Conservation (phyloP, 1,140 invertebrate genomes). For the Drosophila serrata region DNA sequence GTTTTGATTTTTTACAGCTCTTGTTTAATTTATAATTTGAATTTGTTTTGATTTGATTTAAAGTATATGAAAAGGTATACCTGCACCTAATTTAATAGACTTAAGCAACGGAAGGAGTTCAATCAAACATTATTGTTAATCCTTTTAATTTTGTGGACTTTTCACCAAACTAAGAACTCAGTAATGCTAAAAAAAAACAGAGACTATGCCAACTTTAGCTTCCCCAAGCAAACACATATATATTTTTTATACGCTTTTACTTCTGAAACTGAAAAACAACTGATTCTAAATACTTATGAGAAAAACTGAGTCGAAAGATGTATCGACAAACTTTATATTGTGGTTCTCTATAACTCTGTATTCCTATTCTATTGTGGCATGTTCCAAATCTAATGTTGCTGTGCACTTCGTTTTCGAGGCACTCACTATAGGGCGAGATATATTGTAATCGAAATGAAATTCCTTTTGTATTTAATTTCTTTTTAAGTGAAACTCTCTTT, state of each 20-base stretch:
- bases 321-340: constrained; percentile 22
- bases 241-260: constrained; percentile 70
- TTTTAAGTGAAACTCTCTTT: constrained; percentile 56
- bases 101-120: no score
- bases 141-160: neutral
- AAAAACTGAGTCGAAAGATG: neutral
- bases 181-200: neutral
- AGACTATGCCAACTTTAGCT: neutral
- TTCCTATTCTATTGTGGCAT: constrained; percentile 56
- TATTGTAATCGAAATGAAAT: constrained; percentile 49
- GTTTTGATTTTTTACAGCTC: neutral
- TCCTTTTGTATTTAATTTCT: constrained; percentile 77
- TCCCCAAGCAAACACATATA: constrained; percentile 25
- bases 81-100: neutral
- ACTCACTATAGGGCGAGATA: constrained; percentile 42
- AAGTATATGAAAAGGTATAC: neutral
- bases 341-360: constrained; percentile 29
- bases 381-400: constrained; percentile 51
- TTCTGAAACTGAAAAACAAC: constrained; percentile 18
- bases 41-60: neutral
- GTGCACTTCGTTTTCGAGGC: constrained; percentile 75
- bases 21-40: neutral
- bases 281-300: constrained; percentile 9
- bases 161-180: neutral
- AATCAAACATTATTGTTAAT: neutral